Evolutionary conservation across 2,797 vertebrate species (phyloP), one percentile per base, ranked within the genome.

Genomic region (Gymnopithys bicolor): DNA sequence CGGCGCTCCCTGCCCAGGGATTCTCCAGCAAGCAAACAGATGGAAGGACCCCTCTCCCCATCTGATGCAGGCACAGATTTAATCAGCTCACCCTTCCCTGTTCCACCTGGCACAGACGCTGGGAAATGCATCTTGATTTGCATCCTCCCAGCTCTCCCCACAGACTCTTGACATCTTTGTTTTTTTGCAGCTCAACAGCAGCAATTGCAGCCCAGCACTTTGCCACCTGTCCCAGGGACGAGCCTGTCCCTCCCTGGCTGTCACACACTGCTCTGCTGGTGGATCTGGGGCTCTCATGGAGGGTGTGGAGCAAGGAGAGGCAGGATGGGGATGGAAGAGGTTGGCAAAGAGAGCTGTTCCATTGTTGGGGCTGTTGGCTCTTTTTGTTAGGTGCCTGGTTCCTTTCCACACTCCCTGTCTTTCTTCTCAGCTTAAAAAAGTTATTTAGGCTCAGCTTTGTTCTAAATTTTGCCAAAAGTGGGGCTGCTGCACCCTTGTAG

Each of bases 81-180:
- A 84, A 93, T 92, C 94, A 86, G 88, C 90, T 95, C 90, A 27
- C 85, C 19, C 84, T 91, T 93, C 51, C 76, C 87, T 78, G 60
- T 67, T 80, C 90, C 88, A 88, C 95, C 94, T 97, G 93, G 92
- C 93, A 77, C 24, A 58, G 86, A 6, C 11, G 7, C 60, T 7
- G 35, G 84, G 90, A 95, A 94, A 91, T 93, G 90, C 22, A 95
- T 96, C 93, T 89, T 95, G 90, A 93, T 96, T 93, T 82, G 93
- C 39, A 15, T 95, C 78, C 79, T 89, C 80, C 43, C 59, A 4
- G 77, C 60, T 91, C 89, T 94, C 92, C 94, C 93, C 4, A 0
- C 10, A 46, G 92, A 75, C 92, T 87, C 73, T 45, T 95, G 89
- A 95, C 93, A 95, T 93, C 96, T 96, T 96, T 94, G 92, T 91